Base-by-base conservation (phyloP, 2,888 invertebrate species). In the Sympetrum striolatum region DNA sequence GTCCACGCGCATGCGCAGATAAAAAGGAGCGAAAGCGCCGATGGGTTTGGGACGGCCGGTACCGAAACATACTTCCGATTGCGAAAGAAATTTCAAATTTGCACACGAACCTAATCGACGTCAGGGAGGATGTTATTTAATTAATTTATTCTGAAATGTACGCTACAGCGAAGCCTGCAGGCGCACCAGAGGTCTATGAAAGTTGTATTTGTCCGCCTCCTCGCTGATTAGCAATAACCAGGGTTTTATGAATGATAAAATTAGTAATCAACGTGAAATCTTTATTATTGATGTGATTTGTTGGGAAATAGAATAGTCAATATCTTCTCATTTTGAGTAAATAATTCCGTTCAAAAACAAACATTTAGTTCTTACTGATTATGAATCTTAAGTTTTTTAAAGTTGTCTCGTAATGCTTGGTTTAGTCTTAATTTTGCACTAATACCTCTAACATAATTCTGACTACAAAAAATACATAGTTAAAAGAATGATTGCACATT, bases 61-160 rank as follows among this genome's bases (percentile, higher is more conserved):
- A 37, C 58, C 86, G 31, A 22, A 31, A 14, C 35, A 31, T 35
- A 60, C 22, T 35, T 60, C 82, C 82, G 58, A 58, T 64, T 37
- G 86, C 6, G 86, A 86, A 86, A 86, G 86, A 86, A 86, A 86
- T 86, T 86, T 60, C 37, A 60, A 86, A 86, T 86, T 86, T n/a
- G 86, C 86, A 64, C 37, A 60, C 86, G 86, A 60, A 60, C 37
- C 86, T 60, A 60, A 86, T 86, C 86, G 86, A 86, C 60, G 86
- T 86, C 37, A 86, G n/a, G 60, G 60, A 60, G 60, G 64, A 86
- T 86, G 86, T 86, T 86, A 86, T 86, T 86, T 86, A 86, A 86
- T 86, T 86, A 86, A 86, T 86, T 64, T 86, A 86, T 60, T 86
- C 60, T 86, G 86, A 86, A 86, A 86, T 86, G 82, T 35, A n/a